phyloP scores from a whole-genome alignment of 2,797 vertebrate species.

The Hypotaenidia okinawae region DNA sequence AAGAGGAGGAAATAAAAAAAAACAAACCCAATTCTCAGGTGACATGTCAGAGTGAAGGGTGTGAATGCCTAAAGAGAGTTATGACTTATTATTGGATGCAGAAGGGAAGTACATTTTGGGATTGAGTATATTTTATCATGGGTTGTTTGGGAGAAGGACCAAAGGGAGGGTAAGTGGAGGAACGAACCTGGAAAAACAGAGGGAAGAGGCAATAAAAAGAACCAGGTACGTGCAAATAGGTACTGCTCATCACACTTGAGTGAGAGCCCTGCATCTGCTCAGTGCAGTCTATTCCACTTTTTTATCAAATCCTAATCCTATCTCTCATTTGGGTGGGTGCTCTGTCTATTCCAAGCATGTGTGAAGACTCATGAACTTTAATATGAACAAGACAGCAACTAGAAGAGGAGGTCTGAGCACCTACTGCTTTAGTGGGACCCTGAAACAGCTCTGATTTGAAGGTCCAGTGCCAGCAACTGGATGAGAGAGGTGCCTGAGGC shows the following conservation, averaged over 20 bases:
- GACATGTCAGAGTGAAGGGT: not conserved
- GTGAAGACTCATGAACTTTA: not conserved
- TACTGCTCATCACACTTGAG: not conserved
- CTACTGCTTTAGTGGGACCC: accelerated
- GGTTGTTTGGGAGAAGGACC: not conserved
- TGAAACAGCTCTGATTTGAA: not conserved
- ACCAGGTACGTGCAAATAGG: not conserved
- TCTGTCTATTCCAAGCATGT: accelerated
- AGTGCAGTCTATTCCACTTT: not conserved
- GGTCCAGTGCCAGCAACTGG: not conserved
- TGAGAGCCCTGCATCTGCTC: not conserved
- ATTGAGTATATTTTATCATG: not conserved
- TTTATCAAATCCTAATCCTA: not conserved
- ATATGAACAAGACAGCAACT: not conserved
- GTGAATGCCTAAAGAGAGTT: not conserved
- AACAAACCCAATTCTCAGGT: not conserved
- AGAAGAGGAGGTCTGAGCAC: not conserved
- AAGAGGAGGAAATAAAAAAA: not conserved
- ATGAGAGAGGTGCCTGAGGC: not conserved
- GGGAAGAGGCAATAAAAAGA: not conserved
- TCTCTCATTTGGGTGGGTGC: not conserved
- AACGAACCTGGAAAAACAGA: not conserved
- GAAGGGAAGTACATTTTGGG: not conserved
- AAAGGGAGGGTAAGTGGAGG: not conserved
- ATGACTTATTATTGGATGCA: not conserved